phyloP scores from a whole-genome alignment of 2,113 vertebrate species.

The Corydoras maculifer region DNA sequence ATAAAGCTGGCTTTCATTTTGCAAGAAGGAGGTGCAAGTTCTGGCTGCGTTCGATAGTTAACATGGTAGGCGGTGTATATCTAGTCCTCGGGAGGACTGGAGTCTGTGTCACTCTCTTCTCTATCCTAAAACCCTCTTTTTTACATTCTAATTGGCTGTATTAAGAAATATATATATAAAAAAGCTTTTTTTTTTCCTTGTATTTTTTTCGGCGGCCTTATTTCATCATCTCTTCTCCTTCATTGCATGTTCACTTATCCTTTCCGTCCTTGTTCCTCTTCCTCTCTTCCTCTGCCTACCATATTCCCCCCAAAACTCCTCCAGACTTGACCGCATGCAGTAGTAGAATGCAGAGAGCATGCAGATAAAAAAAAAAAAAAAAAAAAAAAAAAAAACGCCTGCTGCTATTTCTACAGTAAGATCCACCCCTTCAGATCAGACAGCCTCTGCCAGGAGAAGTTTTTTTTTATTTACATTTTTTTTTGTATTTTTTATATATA shows the following conservation, averaged over 20 bases:
- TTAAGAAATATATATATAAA: constrained; percentile 14
- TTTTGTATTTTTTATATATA: constrained; percentile 39
- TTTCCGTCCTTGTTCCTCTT: constrained; percentile 40
- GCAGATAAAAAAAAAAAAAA: constrained; percentile 47
- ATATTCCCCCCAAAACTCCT: constrained; percentile 58
- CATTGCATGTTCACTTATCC: constrained; percentile 23
- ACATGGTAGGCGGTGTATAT: constrained; percentile 17
- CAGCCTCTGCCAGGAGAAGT: constrained; percentile 75
- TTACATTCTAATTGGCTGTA: constrained; percentile 28
- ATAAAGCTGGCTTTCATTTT: background rate
- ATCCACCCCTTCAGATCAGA: constrained; percentile 78
- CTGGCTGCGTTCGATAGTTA: constrained; percentile 18
- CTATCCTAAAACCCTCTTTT: constrained; percentile 27
- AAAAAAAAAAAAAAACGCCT: constrained; percentile 58
- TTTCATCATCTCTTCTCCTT: constrained; percentile 34
- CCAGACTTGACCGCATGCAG: constrained; percentile 73
- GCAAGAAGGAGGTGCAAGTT: background rate
- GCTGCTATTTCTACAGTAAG: constrained; percentile 78
- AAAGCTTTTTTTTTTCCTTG: constrained; percentile 11
- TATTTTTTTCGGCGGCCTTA: constrained; percentile 28
- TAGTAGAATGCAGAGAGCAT: constrained; percentile 20
- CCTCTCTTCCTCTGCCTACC: constrained; percentile 41
- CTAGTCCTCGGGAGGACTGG: constrained; percentile 27
- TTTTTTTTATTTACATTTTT: constrained; percentile 54
- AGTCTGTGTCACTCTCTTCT: constrained; percentile 40